Percentiles rank a stretch among this genome's conserved stretches.
Evolutionary conservation across 1,140 invertebrate genomes (phyloP).

Genomic region (Lutraria rhynchaena): DNA sequence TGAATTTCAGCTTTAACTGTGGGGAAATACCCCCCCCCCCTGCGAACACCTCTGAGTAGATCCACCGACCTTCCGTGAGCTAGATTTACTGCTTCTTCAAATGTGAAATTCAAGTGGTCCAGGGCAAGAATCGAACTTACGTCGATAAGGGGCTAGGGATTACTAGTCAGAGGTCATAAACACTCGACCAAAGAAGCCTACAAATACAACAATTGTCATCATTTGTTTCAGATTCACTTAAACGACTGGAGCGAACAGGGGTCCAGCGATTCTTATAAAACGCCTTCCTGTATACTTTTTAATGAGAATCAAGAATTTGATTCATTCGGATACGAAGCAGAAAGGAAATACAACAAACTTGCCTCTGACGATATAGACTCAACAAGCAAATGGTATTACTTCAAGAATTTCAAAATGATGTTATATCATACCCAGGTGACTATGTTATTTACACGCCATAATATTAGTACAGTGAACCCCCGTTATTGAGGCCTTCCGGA

Average conservation of each 20-base stretch:
- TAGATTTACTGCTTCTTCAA: not conserved
- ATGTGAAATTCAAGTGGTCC: not conserved
- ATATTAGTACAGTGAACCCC: no score
- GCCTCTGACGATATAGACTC: not conserved
- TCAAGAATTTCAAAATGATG: conserved; percentile 37
- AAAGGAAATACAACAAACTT: conserved; percentile 21
- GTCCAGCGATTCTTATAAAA: conserved; percentile 7
- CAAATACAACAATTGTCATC: not conserved
- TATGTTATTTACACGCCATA: no score
- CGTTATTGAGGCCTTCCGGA: no score
- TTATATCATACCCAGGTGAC: no score
- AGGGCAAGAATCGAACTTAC: not conserved
- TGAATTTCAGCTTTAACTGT: no score
- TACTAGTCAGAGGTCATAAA: no score
- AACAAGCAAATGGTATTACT: conserved; percentile 25
- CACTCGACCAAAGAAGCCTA: no score
- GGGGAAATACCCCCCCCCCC: no score
- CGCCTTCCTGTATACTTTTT: conserved; percentile 37
- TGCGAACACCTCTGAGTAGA: no score
- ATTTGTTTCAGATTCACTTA: not conserved
- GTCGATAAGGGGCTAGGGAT: no score
- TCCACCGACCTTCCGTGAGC: no score
- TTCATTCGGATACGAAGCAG: conserved; percentile 40
- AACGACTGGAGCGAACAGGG: not conserved
- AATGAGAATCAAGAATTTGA: conserved; percentile 9